These are phyloP conservation scores for Hypotaenidia philippensis DNA, from an alignment of 2,797 vertebrate genomes.

Conservation along the genomic window DNA sequence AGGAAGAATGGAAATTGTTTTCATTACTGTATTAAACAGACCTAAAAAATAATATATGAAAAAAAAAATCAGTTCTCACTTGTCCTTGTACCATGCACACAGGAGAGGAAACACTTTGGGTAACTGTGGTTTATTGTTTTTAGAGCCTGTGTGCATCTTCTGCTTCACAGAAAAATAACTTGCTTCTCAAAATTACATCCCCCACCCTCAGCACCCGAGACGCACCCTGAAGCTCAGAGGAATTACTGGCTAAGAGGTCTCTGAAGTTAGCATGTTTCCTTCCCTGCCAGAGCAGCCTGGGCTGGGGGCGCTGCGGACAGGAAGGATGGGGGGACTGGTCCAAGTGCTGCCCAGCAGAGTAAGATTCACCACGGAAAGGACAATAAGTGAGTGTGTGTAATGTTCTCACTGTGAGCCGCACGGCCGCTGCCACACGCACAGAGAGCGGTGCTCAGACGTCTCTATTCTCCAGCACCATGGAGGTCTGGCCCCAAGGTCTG, in stretches of 20 bases:
- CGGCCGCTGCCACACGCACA: background rate
- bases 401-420: fast-evolving
- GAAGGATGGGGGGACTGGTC: fast-evolving
- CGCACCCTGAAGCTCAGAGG: fast-evolving
- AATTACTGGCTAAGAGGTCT: background rate
- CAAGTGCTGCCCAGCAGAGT: fast-evolving
- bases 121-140: conserved; percentile 2
- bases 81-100: background rate
- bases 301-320: background rate
- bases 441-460: background rate
- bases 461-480: background rate
- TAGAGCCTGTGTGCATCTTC: background rate
- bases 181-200: background rate
- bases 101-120: background rate
- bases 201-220: fast-evolving
- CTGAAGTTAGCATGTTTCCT: background rate
- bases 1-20: conserved; percentile 47
- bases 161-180: conserved; percentile 7
- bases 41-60: background rate
- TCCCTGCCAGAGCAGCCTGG: background rate
- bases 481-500: background rate
- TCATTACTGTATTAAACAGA: conserved; percentile 26
- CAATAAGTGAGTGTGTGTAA: background rate
- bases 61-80: background rate
- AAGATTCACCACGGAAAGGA: background rate